Base-by-base conservation (phyloP, 2,797 vertebrate species). In the Lepilemur septentrionalis region DNA sequence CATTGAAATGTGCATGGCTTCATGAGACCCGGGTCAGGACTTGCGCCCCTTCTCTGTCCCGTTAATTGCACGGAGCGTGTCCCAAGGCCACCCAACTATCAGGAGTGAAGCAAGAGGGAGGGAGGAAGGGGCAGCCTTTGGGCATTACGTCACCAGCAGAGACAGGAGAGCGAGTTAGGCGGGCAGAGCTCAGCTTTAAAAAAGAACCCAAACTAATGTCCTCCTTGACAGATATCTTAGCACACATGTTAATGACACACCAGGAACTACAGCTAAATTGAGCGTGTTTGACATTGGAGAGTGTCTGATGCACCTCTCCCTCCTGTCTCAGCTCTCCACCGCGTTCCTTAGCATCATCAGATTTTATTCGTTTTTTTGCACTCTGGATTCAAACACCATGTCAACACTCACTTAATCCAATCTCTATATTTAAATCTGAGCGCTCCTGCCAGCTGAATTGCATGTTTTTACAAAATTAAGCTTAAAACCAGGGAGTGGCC, bases 381-480 rank as follows among this genome's bases (percentile, higher is more conserved):
- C 83, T 30, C 1, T 48, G 76, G 91, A 85, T 57, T 94, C 93
- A 83, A 86, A 96, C 91, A 32, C 69, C 59, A 83, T 72, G 93
- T 63, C 88, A 38, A 80, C 43, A 48, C 91, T 94, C 83, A 72
- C 92, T 87, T 95, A 84, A 94, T 95, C 95, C 91, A 88, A 81
- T 95, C 95, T 97, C 97, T 97, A 95, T 97, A 97, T 97, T 97
- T 97, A 97, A 97, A 92, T 92, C 84, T 63, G 94, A 95, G 94
- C 81, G 90, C 90, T 83, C 87, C 76, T 94, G 97, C 95, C 94
- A 95, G 89, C 95, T 43, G 75, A 96, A 96, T 88, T 73, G 81
- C 95, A 90, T 97, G 95, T 93, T 97, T 97, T 95, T 95, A 93
- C 85, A 95, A 89, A 96, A 96, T 92, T 96, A 91, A 97, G 81